Evolutionary conservation across 2,113 vertebrate genomes (phyloP).

Genomic region (Dipodomys spectabilis): DNA sequence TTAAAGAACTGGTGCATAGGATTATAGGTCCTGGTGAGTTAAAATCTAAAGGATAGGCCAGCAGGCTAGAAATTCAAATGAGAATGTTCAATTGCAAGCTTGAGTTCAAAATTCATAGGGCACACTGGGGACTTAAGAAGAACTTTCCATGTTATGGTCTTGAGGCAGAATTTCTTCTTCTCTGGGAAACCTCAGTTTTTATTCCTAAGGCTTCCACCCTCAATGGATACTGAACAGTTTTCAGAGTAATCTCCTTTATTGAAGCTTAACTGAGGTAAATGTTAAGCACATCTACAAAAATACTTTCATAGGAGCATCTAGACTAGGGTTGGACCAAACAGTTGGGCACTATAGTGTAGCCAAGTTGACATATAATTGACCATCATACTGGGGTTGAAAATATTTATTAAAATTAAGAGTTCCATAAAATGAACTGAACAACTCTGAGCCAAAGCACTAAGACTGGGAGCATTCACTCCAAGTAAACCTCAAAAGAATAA

Average conservation of each 20-base stretch:
- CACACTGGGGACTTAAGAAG: background rate
- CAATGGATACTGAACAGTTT: background rate
- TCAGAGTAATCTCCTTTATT: background rate
- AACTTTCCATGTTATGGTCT: background rate
- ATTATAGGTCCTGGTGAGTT: background rate
- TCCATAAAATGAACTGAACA: constrained; percentile 15
- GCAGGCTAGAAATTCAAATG: background rate
- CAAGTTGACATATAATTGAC: background rate
- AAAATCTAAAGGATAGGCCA: background rate
- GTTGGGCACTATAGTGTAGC: background rate
- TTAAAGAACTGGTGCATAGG: background rate
- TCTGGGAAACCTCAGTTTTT: constrained; percentile 3
- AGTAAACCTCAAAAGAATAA: background rate
- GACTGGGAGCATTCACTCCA: background rate
- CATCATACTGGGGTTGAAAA: background rate
- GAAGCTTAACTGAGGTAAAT: constrained; percentile 13
- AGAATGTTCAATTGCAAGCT: background rate
- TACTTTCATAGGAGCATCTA: background rate
- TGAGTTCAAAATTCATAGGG: background rate
- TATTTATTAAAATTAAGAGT: constrained; percentile 31
- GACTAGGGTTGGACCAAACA: background rate
- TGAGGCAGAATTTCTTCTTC: background rate
- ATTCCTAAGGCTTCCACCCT: background rate
- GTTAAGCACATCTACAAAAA: constrained; percentile 11
- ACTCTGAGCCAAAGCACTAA: background rate